These are phyloP conservation scores for Pelobates cultripes DNA, from an alignment of 2,797 vertebrate species.

Conservation along the genomic window DNA sequence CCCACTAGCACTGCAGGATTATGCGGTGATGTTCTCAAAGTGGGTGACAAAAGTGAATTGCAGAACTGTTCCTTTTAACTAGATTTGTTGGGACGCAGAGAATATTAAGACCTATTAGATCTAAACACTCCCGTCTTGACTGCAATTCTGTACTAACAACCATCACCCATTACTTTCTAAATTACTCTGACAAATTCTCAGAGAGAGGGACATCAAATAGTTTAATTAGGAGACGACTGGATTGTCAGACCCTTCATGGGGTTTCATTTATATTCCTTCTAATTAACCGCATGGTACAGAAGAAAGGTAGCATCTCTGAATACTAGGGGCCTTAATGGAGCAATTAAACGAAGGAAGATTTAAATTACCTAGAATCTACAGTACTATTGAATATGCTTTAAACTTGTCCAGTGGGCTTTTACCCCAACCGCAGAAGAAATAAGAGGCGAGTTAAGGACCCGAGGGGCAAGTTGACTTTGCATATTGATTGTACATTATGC, in stretches of 20 bases:
- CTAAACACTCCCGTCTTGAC: constrained; percentile 28
- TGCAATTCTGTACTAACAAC: constrained; percentile 45
- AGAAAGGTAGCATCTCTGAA: constrained; percentile 19
- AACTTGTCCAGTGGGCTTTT: constrained; percentile 53
- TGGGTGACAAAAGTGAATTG: constrained; percentile 18
- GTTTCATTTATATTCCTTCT: constrained; percentile 54
- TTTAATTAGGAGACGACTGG: constrained; percentile 50
- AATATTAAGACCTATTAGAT: constrained; percentile 36
- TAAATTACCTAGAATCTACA: constrained; percentile 44
- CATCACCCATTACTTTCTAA: constrained; percentile 53
- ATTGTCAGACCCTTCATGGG: constrained; percentile 52
- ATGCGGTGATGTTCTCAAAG: neutral
- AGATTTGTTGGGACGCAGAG: constrained; percentile 31
- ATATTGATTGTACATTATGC: constrained; percentile 54
- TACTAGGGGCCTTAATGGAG: constrained; percentile 25
- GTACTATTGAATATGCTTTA: constrained; percentile 37
- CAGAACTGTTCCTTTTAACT: constrained; percentile 18
- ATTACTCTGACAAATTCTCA: constrained; percentile 52
- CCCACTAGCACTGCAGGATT: neutral
- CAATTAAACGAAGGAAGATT: constrained; percentile 21
- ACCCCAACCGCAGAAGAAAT: constrained; percentile 46
- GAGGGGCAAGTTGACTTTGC: constrained; percentile 50
- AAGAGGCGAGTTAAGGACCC: constrained; percentile 50
- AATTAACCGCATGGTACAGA: constrained; percentile 52
- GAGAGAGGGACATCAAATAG: constrained; percentile 53